phyloP scores from a whole-genome alignment of 30 jellyfish, hydroid and myxozoan species.

The Mastigias papua region DNA sequence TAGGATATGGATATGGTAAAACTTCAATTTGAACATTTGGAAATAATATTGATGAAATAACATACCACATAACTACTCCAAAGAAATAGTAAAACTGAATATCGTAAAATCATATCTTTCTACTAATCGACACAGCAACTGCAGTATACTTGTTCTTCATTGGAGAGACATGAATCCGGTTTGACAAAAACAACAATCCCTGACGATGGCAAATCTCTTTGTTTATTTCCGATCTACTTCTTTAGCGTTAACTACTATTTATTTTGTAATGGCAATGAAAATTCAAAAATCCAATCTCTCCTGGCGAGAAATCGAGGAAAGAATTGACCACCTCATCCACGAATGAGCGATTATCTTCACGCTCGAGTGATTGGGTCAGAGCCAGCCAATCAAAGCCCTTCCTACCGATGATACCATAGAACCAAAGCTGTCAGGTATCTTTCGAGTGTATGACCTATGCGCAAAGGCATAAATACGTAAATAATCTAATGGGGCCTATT shows the following conservation, averaged over 20 bases:
- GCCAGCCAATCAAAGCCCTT: slow-evolving; percentile 59
- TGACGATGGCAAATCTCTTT: slow-evolving; percentile 15
- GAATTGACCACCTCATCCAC: slow-evolving; percentile 77
- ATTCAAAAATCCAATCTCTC: slow-evolving; percentile 46
- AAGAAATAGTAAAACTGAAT: slow-evolving; percentile 31
- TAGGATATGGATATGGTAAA: too few species aligned
- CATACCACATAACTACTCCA: slow-evolving; percentile 74
- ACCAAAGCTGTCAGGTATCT: slow-evolving; percentile 69
- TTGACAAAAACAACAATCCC: background rate
- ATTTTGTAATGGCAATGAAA: background rate
- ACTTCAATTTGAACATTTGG: background rate
- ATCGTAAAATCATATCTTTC: slow-evolving; percentile 70
- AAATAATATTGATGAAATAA: background rate
- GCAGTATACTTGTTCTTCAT: slow-evolving; percentile 48
- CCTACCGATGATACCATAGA: slow-evolving; percentile 74
- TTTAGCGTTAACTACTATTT: slow-evolving; percentile 13
- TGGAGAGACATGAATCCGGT: slow-evolving; percentile 70
- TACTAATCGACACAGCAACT: slow-evolving; percentile 26
- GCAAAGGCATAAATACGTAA: slow-evolving; percentile 78
- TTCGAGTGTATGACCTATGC: slow-evolving; percentile 78
- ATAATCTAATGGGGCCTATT: slow-evolving; percentile 68
- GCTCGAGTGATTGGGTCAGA: slow-evolving; percentile 75
- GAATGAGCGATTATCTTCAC: slow-evolving; percentile 73
- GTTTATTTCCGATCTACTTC: slow-evolving; percentile 11
- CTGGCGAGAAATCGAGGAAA: slow-evolving; percentile 54